Evolutionary conservation across 2,888 invertebrate species (phyloP).

Genomic region (Pseudococcus jackbeardsleyi): DNA sequence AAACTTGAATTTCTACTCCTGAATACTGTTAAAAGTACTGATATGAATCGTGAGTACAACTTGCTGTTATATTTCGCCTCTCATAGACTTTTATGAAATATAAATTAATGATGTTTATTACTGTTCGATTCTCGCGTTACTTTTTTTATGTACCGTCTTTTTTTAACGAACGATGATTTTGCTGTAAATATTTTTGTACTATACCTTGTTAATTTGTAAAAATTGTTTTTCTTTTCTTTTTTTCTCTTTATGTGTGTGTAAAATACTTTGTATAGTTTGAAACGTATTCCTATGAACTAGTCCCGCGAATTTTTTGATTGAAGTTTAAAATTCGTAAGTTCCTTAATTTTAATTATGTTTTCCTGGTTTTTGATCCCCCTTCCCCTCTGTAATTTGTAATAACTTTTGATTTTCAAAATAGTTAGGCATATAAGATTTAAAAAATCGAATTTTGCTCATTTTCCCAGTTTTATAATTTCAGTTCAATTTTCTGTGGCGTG

Average conservation of each 20-base stretch:
- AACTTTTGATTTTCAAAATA: too few relatives aligned
- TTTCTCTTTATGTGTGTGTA: not conserved
- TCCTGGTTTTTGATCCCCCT: not conserved
- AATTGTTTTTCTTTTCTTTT: not conserved
- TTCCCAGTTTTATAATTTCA: not conserved
- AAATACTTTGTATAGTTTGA: constrained; percentile 10
- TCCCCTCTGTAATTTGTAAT: not conserved
- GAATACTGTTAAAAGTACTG: constrained; percentile 22
- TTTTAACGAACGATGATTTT: not conserved
- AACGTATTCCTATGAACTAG: constrained; percentile 47
- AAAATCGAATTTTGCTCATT: too few relatives aligned
- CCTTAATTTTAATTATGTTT: constrained; percentile 28
- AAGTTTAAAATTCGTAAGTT: constrained; percentile 39
- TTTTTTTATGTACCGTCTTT: constrained; percentile 19
- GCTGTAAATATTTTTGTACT: constrained; percentile 48
- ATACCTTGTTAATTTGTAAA: constrained; percentile 30
- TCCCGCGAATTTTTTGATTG: constrained; percentile 36
- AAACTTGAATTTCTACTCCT: not conserved
- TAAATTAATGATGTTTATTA: not conserved
- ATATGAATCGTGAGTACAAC: constrained; percentile 33
- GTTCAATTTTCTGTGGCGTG: too few relatives aligned
- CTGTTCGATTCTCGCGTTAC: constrained; percentile 12
- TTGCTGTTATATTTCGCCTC: constrained; percentile 44
- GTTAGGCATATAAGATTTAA: too few relatives aligned
- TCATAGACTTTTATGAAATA: not conserved